Evolutionary conservation across 2,888 invertebrate genomes (phyloP), one percentile per base, ranked within the genome.

Genomic region (Calameuta idolon): DNA sequence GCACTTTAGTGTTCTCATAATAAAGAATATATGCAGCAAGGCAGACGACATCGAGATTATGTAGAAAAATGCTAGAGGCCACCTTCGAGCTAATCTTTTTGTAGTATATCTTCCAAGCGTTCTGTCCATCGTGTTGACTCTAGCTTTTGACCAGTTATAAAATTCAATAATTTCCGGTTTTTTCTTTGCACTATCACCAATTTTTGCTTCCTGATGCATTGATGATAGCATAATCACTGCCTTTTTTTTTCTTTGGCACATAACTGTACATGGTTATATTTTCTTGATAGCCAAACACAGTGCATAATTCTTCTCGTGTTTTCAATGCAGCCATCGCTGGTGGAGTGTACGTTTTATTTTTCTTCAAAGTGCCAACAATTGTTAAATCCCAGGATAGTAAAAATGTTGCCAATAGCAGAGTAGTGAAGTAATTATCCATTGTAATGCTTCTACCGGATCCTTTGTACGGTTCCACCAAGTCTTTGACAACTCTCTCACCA

Each of bases 401-500:
- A 69, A 73, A 69, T 75, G 79, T 81, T 40, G 83, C 83, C 33
- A 85, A 69, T n/a, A 79, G 84, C 35, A 85, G 77, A 37, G 81
- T 75, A 68, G 84, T 83, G 55, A 84, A 84, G 69, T 76, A 84
- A 74, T 84, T 83, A 69, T 85, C 80, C 81, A 82, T 83, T 5
- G 79, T 80, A 35, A 84, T 79, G 73, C 83, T 83, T 84, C 88
- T 78, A 73, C 85, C 83, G 77, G 83, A 83, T 77, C 85, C 85
- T 85, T 84, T 79, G 74, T 83, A 85, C 78, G 80, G 79, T 76
- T 79, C 80, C 73, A 79, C 83, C 55, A 87, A 83, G 30, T 87
- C 85, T 85, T 86, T 87, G 68, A 89, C 85, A 37, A 85, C 85
- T 84, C 84, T 81, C 79, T 87, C 85, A 77, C 86, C 87, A 69